Evolutionary conservation across 2,113 vertebrate genomes (phyloP).

Genomic region (Chloebia gouldiae): DNA sequence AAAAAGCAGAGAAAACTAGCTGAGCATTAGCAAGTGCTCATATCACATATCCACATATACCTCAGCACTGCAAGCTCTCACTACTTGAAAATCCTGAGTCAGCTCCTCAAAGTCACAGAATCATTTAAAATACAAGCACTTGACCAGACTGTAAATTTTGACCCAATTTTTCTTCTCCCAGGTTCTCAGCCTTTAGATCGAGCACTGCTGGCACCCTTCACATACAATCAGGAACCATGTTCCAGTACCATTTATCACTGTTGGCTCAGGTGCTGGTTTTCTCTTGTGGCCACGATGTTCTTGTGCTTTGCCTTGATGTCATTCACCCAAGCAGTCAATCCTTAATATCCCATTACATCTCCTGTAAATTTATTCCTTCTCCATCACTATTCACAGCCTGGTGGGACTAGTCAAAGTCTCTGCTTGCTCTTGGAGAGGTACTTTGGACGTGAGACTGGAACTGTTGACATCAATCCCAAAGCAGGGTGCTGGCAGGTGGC

Average conservation of each 20-base stretch:
- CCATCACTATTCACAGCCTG: not conserved
- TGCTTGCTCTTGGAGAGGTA: not conserved
- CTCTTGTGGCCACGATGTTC: not conserved
- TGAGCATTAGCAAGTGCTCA: not conserved
- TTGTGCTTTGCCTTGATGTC: not conserved
- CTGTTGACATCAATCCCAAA: fast-evolving
- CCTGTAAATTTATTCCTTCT: not conserved
- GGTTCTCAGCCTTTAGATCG: not conserved
- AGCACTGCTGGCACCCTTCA: not conserved
- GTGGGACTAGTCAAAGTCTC: not conserved
- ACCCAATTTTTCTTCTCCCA: not conserved
- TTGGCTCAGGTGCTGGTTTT: not conserved
- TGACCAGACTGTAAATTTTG: not conserved
- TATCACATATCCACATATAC: not conserved
- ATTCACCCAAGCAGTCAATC: not conserved
- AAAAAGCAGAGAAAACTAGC: not conserved
- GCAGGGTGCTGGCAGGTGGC: not conserved
- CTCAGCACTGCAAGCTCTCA: not conserved
- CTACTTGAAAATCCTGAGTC: not conserved
- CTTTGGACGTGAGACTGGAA: not conserved
- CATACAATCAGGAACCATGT: not conserved
- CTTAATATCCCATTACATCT: not conserved
- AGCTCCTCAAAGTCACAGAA: not conserved
- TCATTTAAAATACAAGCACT: not conserved
- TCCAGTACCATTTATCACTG: not conserved